Conservation (phyloP, 1,140 invertebrate species). For the Orchestia grillus region DNA sequence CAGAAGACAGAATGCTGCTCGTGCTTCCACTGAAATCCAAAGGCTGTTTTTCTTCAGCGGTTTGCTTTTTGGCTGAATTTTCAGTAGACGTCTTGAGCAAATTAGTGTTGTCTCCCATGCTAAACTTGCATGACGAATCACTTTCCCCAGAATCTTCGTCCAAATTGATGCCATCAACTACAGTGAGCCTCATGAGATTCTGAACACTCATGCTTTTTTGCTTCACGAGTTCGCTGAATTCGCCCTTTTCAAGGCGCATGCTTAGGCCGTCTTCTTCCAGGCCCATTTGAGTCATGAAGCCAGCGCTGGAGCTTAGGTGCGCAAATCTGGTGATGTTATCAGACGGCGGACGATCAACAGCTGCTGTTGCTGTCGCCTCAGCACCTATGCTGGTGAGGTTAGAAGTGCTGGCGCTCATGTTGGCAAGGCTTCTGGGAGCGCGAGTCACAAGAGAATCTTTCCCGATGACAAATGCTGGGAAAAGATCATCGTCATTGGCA, state of each 20-base stretch:
- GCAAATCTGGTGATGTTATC: neutral
- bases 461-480: slow-evolving; percentile 60
- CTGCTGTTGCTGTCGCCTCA: neutral
- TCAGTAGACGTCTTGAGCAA: neutral
- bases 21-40: slow-evolving; percentile 3
- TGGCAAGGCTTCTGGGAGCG: slow-evolving; percentile 54
- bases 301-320: slow-evolving; percentile 22
- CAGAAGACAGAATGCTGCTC: slow-evolving; percentile 19
- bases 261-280: slow-evolving; percentile 79
- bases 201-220: slow-evolving; percentile 81
- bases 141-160: slow-evolving; percentile 54
- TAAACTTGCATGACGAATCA: slow-evolving; percentile 34
- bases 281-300: slow-evolving; percentile 36
- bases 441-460: slow-evolving; percentile 66
- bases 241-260: slow-evolving; percentile 77
- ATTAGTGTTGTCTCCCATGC: slow-evolving; percentile 19
- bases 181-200: slow-evolving; percentile 82
- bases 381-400: slow-evolving; percentile 30
- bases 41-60: neutral
- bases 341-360: neutral
- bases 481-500: slow-evolving; percentile 47
- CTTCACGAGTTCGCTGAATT: slow-evolving; percentile 79
- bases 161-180: slow-evolving; percentile 69
- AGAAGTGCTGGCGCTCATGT: slow-evolving; percentile 28
- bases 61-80: neutral